These are phyloP conservation scores for Ectemnius lituratus DNA, from an alignment of 2,888 invertebrate species.

Conservation along the genomic window DNA sequence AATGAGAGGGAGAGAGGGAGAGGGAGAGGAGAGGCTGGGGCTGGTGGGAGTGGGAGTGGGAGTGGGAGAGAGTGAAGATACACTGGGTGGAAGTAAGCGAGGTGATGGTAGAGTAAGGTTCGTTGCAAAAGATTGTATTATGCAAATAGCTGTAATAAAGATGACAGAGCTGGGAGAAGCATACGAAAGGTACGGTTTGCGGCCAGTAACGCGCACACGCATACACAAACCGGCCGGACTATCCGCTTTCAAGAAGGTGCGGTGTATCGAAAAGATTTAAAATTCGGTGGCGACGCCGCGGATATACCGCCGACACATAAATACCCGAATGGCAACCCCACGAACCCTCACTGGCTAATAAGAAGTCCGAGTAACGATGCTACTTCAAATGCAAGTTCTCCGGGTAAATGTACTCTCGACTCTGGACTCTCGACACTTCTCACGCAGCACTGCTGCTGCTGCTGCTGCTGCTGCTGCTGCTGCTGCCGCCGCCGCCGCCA, in stretches of 20 bases:
- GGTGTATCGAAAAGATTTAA: constrained; percentile 32
- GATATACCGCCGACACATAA: constrained; percentile 21
- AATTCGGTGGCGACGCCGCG: constrained; percentile 30
- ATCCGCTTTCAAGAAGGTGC: background rate
- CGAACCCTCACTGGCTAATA: background rate
- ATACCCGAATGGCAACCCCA: constrained; percentile 16
- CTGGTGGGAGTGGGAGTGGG: too few species aligned
- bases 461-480: too few species aligned
- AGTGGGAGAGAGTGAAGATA: background rate
- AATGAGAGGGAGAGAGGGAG: background rate
- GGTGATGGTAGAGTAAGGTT: constrained; percentile 15
- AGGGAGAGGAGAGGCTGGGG: background rate
- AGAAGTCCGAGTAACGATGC: background rate
- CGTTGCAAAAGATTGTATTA: constrained; percentile 57
- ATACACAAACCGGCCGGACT: too few species aligned
- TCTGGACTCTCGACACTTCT: background rate
- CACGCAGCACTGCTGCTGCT: too few species aligned
- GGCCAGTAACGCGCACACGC: constrained; percentile 3
- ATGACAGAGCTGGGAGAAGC: constrained; percentile 36
- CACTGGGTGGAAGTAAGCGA: constrained; percentile 7
- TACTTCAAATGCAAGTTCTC: background rate
- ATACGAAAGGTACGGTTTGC: background rate
- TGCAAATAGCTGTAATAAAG: constrained; percentile 60
- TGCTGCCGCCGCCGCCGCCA: too few species aligned
- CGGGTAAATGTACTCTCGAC: background rate